A percentile compares a stretch with the other conserved stretches of the same genome.
These are phyloP conservation scores for Enteromius fasciolatus DNA, from an alignment of 2,797 vertebrate genomes.

Conservation along the genomic window DNA sequence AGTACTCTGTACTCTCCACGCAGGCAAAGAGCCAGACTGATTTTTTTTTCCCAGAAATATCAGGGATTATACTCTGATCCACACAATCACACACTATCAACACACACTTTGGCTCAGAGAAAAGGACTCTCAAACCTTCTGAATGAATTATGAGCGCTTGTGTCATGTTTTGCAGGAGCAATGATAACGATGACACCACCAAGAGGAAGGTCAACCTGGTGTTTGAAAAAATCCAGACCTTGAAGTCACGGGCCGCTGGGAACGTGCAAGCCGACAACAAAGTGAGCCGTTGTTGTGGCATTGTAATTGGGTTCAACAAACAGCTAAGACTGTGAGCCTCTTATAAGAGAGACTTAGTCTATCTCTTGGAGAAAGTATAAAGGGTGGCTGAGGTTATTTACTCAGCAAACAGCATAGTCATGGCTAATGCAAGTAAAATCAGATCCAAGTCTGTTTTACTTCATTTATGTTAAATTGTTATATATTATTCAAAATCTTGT, in stretches of 20 bases:
- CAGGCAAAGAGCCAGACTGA: slow-evolving; percentile 60
- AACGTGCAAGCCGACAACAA: slow-evolving; percentile 77
- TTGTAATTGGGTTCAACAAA: slow-evolving; percentile 51
- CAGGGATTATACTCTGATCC: slow-evolving; percentile 63
- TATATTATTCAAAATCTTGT: not conserved
- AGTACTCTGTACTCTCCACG: slow-evolving; percentile 57
- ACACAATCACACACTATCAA: slow-evolving; percentile 6
- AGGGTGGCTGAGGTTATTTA: slow-evolving; percentile 52
- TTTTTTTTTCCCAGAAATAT: slow-evolving; percentile 61
- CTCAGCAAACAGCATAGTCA: slow-evolving; percentile 29
- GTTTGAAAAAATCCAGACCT: slow-evolving; percentile 98
- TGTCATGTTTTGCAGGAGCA: slow-evolving; percentile 78
- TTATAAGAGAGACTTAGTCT: slow-evolving; percentile 51
- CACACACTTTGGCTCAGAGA: not conserved
- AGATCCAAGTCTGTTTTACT: not conserved
- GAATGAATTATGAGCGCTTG: not conserved
- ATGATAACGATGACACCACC: slow-evolving; percentile 91
- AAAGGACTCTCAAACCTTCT: not conserved
- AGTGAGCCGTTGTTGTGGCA: slow-evolving; percentile 67
- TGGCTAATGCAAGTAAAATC: slow-evolving; percentile 44
- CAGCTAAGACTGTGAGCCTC: slow-evolving; percentile 57
- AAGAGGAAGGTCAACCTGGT: slow-evolving; percentile 97
- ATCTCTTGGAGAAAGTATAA: slow-evolving; percentile 50
- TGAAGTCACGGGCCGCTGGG: slow-evolving; percentile 91
- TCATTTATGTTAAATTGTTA: not conserved